phyloP scores from a whole-genome alignment of 2,113 vertebrate genomes.

The Azemiops feae region DNA sequence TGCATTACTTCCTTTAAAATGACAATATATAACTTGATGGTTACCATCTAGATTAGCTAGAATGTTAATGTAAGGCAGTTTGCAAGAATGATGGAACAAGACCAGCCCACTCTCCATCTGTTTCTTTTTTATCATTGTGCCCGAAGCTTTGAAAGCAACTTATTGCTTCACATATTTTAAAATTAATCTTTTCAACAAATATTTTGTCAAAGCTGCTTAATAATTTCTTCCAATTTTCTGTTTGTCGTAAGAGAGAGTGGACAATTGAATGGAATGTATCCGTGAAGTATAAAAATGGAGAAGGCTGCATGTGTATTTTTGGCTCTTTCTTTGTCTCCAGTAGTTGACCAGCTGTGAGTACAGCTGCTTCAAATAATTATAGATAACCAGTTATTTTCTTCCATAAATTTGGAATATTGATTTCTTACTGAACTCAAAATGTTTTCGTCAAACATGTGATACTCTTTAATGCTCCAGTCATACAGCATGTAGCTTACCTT shows the following conservation, averaged over 20 bases:
- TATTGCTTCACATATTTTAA: neutral
- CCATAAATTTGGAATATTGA: neutral
- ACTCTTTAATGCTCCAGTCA: neutral
- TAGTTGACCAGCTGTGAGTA: slow-evolving; percentile 4
- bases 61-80: neutral
- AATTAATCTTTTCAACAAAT: neutral
- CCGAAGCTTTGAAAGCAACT: neutral
- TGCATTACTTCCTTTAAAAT: slow-evolving; percentile 13
- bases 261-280: neutral
- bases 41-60: slow-evolving; percentile 3
- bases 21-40: neutral
- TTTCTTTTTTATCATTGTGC: neutral
- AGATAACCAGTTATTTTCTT: neutral
- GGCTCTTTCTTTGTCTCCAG: neutral
- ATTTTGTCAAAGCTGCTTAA: neutral
- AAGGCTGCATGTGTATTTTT: neutral
- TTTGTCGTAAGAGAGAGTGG: neutral
- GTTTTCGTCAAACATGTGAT: neutral
- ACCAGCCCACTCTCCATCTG: neutral
- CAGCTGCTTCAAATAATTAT: slow-evolving; percentile 13
- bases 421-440: neutral
- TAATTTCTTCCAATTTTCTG: neutral
- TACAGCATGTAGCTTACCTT: neutral
- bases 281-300: neutral
- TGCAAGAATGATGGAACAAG: neutral